phyloP scores from a whole-genome alignment of 1,140 invertebrate species.

The Thaumatotibia leucotreta region DNA sequence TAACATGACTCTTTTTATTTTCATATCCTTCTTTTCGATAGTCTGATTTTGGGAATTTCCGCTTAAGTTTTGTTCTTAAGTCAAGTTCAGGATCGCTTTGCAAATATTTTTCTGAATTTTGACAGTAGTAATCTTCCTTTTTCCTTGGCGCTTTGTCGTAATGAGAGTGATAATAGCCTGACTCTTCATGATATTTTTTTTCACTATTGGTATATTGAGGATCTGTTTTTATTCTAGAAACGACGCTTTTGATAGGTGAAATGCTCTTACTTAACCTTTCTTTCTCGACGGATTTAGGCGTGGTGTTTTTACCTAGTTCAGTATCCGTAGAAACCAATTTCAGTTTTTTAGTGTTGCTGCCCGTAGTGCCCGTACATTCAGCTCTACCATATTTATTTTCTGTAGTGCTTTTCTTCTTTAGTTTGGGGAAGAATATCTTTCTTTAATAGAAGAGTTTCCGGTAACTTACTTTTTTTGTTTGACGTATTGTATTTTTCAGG shows the following conservation, averaged over 20 bases:
- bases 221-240: not conserved
- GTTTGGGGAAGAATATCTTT: not conserved
- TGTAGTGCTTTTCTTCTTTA: not conserved
- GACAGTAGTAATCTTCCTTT: not conserved
- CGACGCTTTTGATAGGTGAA: not conserved
- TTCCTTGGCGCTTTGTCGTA: not conserved
- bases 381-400: not conserved
- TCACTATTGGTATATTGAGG: not conserved
- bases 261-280: not conserved
- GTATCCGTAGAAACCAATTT: not conserved
- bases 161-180: not conserved
- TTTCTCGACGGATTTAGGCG: not conserved
- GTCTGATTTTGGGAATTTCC: not conserved
- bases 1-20: not conserved
- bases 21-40: not conserved
- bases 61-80: constrained; percentile 11
- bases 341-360: not conserved
- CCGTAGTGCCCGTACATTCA: not conserved
- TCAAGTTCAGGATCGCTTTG: not conserved
- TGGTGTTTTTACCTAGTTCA: not conserved
- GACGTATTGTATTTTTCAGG: not conserved
- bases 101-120: not conserved
- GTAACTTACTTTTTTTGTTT: not conserved
- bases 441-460: not conserved
- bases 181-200: not conserved